These are phyloP conservation scores for Hyla sarda DNA, from an alignment of 2,113 vertebrate species.

Conservation along the genomic window DNA sequence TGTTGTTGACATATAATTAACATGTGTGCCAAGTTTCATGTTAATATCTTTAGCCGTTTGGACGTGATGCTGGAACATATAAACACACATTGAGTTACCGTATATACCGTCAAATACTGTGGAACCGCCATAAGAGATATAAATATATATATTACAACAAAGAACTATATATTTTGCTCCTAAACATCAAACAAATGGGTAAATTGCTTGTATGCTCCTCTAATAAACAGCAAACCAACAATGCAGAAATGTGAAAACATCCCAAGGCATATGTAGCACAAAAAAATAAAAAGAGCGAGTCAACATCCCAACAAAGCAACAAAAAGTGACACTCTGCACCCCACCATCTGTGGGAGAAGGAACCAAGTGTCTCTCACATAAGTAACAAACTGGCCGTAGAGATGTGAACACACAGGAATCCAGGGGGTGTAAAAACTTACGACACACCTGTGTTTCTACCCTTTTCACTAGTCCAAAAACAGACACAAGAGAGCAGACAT, in stretches of 20 bases:
- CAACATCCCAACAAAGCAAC: slow-evolving; percentile 31
- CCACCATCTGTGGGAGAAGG: slow-evolving; percentile 23
- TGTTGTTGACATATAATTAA: no score
- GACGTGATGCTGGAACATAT: no score
- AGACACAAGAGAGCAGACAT: background rate
- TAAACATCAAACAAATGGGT: slow-evolving; percentile 30
- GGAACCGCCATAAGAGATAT: no score
- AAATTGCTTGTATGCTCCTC: slow-evolving; percentile 28
- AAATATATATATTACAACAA: background rate
- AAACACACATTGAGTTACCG: no score
- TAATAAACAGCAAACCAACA: slow-evolving; percentile 52
- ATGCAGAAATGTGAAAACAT: slow-evolving; percentile 55
- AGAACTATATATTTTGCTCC: background rate
- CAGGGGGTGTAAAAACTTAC: background rate
- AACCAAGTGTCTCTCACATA: slow-evolving; percentile 2
- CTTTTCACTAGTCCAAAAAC: background rate
- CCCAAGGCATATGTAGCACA: slow-evolving; percentile 35
- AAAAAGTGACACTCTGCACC: background rate
- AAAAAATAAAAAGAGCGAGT: background rate
- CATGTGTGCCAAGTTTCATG: no score
- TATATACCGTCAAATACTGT: no score
- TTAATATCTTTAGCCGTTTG: no score
- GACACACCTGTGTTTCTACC: background rate
- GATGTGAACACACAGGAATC: background rate
- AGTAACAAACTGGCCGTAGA: background rate